Base-by-base conservation (phyloP, 2,113 vertebrate species). In the Danionella cerebrum region DNA sequence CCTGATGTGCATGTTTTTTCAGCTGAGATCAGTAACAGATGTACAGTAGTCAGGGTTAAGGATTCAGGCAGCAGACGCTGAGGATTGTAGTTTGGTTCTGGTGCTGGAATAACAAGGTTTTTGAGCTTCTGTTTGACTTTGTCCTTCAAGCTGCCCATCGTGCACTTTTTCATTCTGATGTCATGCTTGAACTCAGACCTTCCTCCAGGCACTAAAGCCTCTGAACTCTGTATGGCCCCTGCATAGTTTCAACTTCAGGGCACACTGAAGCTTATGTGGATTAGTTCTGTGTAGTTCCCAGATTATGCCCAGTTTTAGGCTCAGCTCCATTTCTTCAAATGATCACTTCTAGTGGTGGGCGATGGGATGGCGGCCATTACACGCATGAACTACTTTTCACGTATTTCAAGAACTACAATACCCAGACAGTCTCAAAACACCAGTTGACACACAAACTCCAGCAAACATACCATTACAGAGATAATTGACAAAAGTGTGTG, bases 171-270 rank as follows among this genome's bases (percentile, higher is more conserved):
- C 45, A 12, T 45, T 25, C 39, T 31, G 16, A 44, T 60, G 24
- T 60, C 55, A 59, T 59, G 38, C 29, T 42, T 59, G 6, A 27
- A 27, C 22, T 42, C 58, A 60, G 57, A 60, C 14, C 25, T 60
- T 60, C 39, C 39, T 60, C 41, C 6, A 45, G 58, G 57, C 55
- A 1, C 27, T 29, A 10, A 29, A 42, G n/a, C n/a, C 24, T 18
- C 39, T 31, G 39, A 5, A 10, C 8, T 29, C 25, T 25, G 2
- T 9, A 25, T 53, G 27, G 14, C 9, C 25, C 33, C 48, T 52
- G 25, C 4, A 8, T 14, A 52, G 50, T 31, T 38, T 24, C 7
- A 22, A 39, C 13, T 59, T 35, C 22, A 27, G 22, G 38, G 3
- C n/a, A 58, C 22, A 41, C 22, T 25, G 22, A 59, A 18, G 29